Percentiles rank a stretch among this genome's conserved stretches.
Evolutionary conservation across 2,113 vertebrate species (phyloP).

Genomic region (Meles meles): DNA sequence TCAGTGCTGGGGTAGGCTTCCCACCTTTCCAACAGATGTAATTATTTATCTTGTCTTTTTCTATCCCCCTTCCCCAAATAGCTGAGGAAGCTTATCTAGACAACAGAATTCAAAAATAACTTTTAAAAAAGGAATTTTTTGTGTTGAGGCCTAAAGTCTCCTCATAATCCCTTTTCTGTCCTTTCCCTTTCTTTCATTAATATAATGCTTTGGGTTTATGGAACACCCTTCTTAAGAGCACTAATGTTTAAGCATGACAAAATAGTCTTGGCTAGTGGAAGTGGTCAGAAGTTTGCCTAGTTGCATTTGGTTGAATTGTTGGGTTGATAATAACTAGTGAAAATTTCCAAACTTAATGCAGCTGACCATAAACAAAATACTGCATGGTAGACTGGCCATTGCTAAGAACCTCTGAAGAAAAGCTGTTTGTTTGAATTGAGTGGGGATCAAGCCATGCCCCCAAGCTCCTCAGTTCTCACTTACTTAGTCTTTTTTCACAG

Average conservation of each 20-base stretch:
- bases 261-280: not conserved
- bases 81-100: not conserved
- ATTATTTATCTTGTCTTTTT: slow-evolving; percentile 30
- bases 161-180: not conserved
- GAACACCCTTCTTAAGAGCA: slow-evolving; percentile 29
- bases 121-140: slow-evolving; percentile 27
- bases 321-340: slow-evolving; percentile 47
- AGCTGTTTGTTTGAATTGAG: slow-evolving; percentile 75
- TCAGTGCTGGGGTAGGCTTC: not conserved
- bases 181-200: slow-evolving; percentile 17
- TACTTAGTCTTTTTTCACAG: slow-evolving; percentile 68
- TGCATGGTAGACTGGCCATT: slow-evolving; percentile 54
- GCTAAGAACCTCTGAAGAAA: slow-evolving; percentile 67
- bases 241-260: not conserved
- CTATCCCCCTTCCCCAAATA: not conserved
- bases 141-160: not conserved
- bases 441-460: slow-evolving; percentile 68
- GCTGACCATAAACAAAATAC: slow-evolving; percentile 50
- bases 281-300: not conserved
- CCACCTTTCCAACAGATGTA: slow-evolving; percentile 10
- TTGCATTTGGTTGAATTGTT: slow-evolving; percentile 66
- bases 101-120: slow-evolving; percentile 10
- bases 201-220: not conserved
- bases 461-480: slow-evolving; percentile 59
- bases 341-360: slow-evolving; percentile 67